Percentiles rank a stretch among this genome's conserved stretches.
phyloP scores from a whole-genome alignment of 2,888 invertebrate genomes.

The Imbricaverruca yamaguchii region DNA sequence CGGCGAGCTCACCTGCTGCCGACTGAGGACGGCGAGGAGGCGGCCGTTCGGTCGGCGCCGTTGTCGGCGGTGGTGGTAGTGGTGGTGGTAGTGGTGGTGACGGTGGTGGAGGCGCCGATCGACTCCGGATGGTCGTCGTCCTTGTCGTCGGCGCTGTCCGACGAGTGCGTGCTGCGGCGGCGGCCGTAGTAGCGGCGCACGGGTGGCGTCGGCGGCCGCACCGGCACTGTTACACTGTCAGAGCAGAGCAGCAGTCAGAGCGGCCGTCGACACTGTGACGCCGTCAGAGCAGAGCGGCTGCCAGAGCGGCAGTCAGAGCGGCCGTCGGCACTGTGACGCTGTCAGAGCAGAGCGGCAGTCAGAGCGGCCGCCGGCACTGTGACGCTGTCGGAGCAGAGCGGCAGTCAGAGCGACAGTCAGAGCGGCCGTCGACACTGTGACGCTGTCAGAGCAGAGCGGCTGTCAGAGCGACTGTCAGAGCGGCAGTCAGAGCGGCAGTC shows the following conservation, averaged over 20 bases:
- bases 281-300: conserved; percentile 22
- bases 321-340: conserved; percentile 61
- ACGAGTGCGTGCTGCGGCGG: conserved; percentile 24
- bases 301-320: conserved; percentile 39
- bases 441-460: not conserved
- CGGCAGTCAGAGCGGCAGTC: too few species aligned
- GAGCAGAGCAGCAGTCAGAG: not conserved
- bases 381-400: conserved; percentile 16
- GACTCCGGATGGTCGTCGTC: not conserved
- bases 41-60: not conserved
- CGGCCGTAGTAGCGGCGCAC: conserved; percentile 48
- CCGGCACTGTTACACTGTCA: conserved; percentile 54
- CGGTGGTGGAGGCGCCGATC: not conserved
- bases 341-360: not conserved
- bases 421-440: conserved; percentile 63
- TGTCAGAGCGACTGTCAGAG: too few species aligned
- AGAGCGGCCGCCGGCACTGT: not conserved
- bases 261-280: too few species aligned
- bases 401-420: conserved; percentile 35
- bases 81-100: not conserved
- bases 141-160: not conserved
- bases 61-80: not conserved
- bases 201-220: conserved; percentile 78
- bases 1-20: conserved; percentile 25
- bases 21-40: conserved; percentile 23